Base-by-base conservation (phyloP, 1,140 invertebrate species). In the Oryzaephilus surinamensis region DNA sequence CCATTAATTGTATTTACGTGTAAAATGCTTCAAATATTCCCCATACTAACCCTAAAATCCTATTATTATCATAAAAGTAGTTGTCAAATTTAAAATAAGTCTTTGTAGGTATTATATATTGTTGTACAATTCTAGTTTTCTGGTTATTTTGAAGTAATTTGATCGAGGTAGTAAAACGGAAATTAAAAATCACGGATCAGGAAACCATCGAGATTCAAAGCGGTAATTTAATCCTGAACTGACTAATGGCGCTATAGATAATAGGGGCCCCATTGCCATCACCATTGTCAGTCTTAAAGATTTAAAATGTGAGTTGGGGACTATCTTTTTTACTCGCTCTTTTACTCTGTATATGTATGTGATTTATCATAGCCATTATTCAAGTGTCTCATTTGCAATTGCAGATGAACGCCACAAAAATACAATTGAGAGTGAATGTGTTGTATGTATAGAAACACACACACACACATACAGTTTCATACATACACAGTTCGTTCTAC, bases 381-480 rank as follows among this genome's bases (percentile, higher is more conserved):
- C 47, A 52, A 35, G 38, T 46, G 46, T 46, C 46, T 52, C 50
- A 46, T 52, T 52, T 49, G 50, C 44, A 52, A 52, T 31, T 49
- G 46, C 39, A 40, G 44, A 48, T 34, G 46, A 42, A 40, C 42
- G 42, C 38, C 33, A 32, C 23, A 38, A 36, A 38, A 43, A 43
- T 43, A 43, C 41, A 43, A 43, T 43, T 38, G 41, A 36, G n/a
- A 43, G 34, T 10, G 23, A 24, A 21, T 32, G 32, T 43, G 34
- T 43, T 43, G 38, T 36, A 21, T n/a, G 23, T 24, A 24, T 24
- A 7, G 8, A 11, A 24, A 1, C 4, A 24, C 8, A 24, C 11
- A 6, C 8, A 24, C 8, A 24, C 8, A 2, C 8, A 24, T 4
- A 20, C 4, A 20, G 19, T n/a, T 6, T n/a, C 8, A 24, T 8